A percentile compares a stretch with the other conserved stretches of the same genome.
Evolutionary conservation across 2,888 invertebrate genomes (phyloP).

Genomic region (Euplagia quadripunctaria): DNA sequence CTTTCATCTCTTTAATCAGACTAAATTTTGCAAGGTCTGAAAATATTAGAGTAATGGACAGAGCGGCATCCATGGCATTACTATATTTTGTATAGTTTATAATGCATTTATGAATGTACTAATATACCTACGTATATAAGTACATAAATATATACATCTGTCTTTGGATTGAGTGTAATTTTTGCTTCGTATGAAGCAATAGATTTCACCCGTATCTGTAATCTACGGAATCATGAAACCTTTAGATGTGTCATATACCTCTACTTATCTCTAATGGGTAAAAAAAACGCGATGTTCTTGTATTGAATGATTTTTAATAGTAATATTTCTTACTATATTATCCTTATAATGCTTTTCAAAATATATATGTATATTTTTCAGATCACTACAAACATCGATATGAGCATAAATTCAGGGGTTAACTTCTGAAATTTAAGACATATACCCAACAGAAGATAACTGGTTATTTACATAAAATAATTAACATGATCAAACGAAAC

Average conservation of each 20-base stretch:
- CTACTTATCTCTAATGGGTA: neutral
- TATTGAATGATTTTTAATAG: too few relatives aligned
- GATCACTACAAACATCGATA: conserved; percentile 4
- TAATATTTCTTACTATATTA: neutral
- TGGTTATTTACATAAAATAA: neutral
- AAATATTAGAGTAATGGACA: neutral
- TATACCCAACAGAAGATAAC: neutral
- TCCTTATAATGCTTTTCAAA: neutral
- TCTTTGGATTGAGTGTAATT: too few relatives aligned
- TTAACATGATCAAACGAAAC: neutral
- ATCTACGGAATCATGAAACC: too few relatives aligned
- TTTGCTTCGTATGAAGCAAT: too few relatives aligned
- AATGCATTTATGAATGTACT: too few relatives aligned
- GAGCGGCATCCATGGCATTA: neutral
- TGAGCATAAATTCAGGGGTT: neutral
- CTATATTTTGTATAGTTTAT: too few relatives aligned
- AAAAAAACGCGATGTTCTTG: neutral
- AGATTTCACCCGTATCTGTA: too few relatives aligned
- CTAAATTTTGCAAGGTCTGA: neutral
- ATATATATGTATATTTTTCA: conserved; percentile 13
- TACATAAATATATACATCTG: too few relatives aligned
- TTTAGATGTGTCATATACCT: neutral
- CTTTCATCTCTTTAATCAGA: neutral
- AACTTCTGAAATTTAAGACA: neutral
- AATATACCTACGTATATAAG: too few relatives aligned